phyloP scores from a whole-genome alignment of 2,888 invertebrate species.

The Pristionchus mayeri region DNA sequence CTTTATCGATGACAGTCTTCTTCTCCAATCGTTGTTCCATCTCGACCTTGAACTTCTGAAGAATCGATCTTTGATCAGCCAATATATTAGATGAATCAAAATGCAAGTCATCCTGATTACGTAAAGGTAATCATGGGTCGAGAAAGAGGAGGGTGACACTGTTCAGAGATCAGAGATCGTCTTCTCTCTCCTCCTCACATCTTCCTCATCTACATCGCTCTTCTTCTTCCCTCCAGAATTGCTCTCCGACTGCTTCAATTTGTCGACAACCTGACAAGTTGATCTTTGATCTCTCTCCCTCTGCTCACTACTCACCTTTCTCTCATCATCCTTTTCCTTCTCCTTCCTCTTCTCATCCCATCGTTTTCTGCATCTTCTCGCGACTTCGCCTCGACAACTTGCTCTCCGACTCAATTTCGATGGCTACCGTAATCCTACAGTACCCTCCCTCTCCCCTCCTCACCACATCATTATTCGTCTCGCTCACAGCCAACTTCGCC shows the following conservation, averaged over 20 bases:
- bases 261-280: neutral
- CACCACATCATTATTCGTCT: constrained; percentile 43
- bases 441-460: neutral
- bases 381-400: constrained; percentile 10
- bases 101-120: no score
- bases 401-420: constrained; percentile 27
- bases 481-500: constrained; percentile 17
- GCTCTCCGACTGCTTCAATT: neutral
- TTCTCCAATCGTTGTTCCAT: constrained; percentile 16
- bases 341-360: neutral
- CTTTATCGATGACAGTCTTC: constrained; percentile 35
- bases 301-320: neutral
- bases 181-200: neutral
- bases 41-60: neutral
- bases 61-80: neutral
- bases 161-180: no score
- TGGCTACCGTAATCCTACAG: no score
- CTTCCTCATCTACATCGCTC: neutral
- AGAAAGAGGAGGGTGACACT: no score
- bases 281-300: neutral
- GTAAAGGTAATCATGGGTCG: no score
- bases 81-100: no score
- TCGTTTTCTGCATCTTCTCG: neutral
- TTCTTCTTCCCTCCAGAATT: constrained; percentile 16
- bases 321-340: neutral